Percentiles rank a stretch among this genome's conserved stretches.
These are phyloP conservation scores for Tribolium freemani DNA, from an alignment of 2,888 invertebrate genomes.

Conservation along the genomic window DNA sequence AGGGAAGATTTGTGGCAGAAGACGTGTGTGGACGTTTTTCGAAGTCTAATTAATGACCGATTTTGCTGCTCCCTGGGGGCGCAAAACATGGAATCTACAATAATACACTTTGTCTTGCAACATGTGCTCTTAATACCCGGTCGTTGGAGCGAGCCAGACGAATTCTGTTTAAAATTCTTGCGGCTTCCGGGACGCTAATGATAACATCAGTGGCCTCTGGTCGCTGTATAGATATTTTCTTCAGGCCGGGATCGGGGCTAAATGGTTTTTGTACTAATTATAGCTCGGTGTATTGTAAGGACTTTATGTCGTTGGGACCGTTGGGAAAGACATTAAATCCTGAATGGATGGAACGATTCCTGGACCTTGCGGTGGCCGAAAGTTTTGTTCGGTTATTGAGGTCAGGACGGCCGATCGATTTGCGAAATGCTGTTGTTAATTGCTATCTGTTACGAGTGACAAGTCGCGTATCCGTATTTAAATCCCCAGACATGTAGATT, in stretches of 20 bases:
- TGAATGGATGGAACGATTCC: neutral
- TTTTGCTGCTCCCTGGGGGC: slow-evolving; percentile 5
- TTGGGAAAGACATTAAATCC: neutral
- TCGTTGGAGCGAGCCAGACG: slow-evolving; percentile 24
- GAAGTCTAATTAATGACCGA: slow-evolving; percentile 42
- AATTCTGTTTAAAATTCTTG: slow-evolving; percentile 32
- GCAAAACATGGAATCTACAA: slow-evolving; percentile 58
- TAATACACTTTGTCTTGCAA: slow-evolving; percentile 65
- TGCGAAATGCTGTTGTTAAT: neutral
- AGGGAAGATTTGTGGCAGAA: slow-evolving; percentile 31
- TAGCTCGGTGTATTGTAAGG: neutral
- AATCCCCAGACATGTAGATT: slow-evolving; percentile 48
- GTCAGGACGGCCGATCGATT: neutral
- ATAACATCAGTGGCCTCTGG: slow-evolving; percentile 8
- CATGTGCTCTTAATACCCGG: slow-evolving; percentile 64
- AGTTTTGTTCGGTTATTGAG: neutral
- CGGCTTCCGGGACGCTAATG: slow-evolving; percentile 27
- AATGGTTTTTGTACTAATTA: slow-evolving; percentile 7
- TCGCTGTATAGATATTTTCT: slow-evolving; percentile 12
- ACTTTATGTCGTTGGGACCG: neutral
- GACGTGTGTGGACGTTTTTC: slow-evolving; percentile 8
- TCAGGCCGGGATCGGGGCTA: slow-evolving; percentile 2
- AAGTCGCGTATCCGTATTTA: slow-evolving; percentile 33
- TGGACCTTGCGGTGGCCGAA: neutral
- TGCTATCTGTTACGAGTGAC: neutral